Evolutionary conservation across 2,113 vertebrate species (phyloP).

Genomic region (Pygoscelis adeliae): DNA sequence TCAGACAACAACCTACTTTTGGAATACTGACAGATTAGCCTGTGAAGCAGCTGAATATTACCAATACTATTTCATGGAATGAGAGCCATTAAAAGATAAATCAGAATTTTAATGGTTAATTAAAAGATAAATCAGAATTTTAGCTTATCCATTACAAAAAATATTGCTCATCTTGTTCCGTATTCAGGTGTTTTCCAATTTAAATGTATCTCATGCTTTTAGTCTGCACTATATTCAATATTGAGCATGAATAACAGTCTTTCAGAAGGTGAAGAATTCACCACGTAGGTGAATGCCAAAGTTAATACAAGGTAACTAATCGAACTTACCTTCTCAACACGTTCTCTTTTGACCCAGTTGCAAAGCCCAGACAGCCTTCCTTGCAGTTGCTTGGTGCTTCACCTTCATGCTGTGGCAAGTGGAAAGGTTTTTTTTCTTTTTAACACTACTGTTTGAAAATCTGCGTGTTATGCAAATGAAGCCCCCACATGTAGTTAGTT

Average conservation of each 20-base stretch:
- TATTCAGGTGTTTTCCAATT: neutral
- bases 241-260: neutral
- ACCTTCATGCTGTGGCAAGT: neutral
- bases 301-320: neutral
- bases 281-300: neutral
- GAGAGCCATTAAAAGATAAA: neutral
- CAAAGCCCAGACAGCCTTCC: neutral
- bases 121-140: neutral
- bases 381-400: neutral
- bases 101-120: neutral
- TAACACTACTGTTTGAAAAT: neutral
- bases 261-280: neutral
- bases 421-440: neutral
- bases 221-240: neutral
- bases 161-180: neutral
- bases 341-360: neutral
- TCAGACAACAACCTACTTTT: neutral
- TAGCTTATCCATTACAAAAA: neutral
- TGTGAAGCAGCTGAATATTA: neutral
- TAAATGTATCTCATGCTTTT: neutral
- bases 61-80: neutral
- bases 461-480: neutral
- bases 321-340: constrained; percentile 17
- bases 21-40: neutral
- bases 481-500: neutral